These are phyloP conservation scores for Rhimphoctona megacephalus DNA, from an alignment of 2,888 invertebrate genomes.

Conservation along the genomic window DNA sequence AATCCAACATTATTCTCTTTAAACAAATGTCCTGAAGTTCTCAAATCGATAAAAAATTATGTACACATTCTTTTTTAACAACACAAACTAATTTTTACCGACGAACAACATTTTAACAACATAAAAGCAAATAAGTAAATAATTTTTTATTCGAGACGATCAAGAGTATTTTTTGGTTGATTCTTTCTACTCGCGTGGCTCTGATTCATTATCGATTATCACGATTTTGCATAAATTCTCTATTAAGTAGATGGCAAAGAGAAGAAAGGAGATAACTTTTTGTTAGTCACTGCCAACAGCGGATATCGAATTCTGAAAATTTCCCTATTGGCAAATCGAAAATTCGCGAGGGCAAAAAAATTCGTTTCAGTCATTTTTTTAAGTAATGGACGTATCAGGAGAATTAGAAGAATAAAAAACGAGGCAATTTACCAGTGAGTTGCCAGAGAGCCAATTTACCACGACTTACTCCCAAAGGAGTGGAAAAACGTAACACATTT, in stretches of 20 bases:
- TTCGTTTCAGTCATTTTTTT: conserved; percentile 14
- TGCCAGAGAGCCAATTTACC: conserved; percentile 20
- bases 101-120: background rate
- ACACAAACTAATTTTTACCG: background rate
- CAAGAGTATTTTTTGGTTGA: background rate
- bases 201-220: conserved; percentile 35
- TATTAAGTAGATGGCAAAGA: background rate
- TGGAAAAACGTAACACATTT: conserved; percentile 17
- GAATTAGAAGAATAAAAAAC: conserved; percentile 9
- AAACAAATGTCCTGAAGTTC: background rate
- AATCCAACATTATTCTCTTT: background rate
- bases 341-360: background rate
- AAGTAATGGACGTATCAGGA: conserved; percentile 12
- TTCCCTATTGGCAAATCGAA: background rate
- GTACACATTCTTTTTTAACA: background rate
- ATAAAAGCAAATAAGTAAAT: background rate
- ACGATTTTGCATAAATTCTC: conserved; percentile 44
- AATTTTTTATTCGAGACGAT: background rate
- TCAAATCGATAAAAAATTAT: background rate
- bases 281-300: background rate
- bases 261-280: background rate
- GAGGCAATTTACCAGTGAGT: conserved; percentile 12
- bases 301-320: background rate
- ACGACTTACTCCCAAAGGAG: conserved; percentile 5
- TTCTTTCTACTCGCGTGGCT: conserved; percentile 27